A percentile compares a stretch with the other conserved stretches of the same genome.
These are phyloP conservation scores for Ptychobarbus kaznakovi DNA, from an alignment of 2,797 vertebrate genomes.

Conservation along the genomic window DNA sequence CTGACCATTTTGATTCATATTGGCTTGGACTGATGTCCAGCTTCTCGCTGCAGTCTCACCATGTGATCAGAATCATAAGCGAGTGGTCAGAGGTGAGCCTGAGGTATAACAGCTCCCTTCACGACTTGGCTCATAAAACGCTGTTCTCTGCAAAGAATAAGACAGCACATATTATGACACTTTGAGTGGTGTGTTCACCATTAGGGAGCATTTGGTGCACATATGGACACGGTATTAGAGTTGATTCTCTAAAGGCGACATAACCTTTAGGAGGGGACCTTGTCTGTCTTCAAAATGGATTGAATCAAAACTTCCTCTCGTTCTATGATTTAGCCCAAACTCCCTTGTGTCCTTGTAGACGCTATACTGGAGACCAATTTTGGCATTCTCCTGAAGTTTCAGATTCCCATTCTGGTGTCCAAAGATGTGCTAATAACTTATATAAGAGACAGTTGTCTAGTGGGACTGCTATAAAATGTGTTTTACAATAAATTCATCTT, in stretches of 20 bases:
- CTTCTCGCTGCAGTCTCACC: constrained; percentile 21
- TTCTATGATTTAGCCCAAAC: constrained; percentile 25
- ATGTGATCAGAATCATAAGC: constrained; percentile 27
- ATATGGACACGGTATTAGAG: constrained; percentile 40
- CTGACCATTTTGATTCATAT: constrained; percentile 3
- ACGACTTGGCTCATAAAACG: constrained; percentile 28
- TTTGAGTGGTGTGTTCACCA: constrained; percentile 22
- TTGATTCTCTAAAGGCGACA: constrained; percentile 22
- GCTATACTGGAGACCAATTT: constrained; percentile 20
- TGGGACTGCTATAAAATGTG: background rate
- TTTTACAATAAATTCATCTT: background rate
- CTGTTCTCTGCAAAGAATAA: constrained; percentile 24
- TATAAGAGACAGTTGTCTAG: background rate
- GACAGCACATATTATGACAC: constrained; percentile 13
- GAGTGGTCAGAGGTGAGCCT: constrained; percentile 30
- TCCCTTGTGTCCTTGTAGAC: constrained; percentile 21
- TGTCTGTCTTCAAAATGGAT: constrained; percentile 40
- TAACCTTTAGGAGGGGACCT: constrained; percentile 11
- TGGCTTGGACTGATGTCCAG: constrained; percentile 13
- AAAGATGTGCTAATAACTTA: constrained; percentile 15
- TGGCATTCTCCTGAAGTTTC: constrained; percentile 14
- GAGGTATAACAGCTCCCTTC: constrained; percentile 19
- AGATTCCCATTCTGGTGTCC: constrained; percentile 9
- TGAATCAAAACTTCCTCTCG: constrained; percentile 24
- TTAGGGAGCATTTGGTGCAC: constrained; percentile 47